Evolutionary conservation across 2,888 invertebrate genomes (phyloP), one percentile per base, ranked within the genome.

Genomic region (Ormyrus labotus): DNA sequence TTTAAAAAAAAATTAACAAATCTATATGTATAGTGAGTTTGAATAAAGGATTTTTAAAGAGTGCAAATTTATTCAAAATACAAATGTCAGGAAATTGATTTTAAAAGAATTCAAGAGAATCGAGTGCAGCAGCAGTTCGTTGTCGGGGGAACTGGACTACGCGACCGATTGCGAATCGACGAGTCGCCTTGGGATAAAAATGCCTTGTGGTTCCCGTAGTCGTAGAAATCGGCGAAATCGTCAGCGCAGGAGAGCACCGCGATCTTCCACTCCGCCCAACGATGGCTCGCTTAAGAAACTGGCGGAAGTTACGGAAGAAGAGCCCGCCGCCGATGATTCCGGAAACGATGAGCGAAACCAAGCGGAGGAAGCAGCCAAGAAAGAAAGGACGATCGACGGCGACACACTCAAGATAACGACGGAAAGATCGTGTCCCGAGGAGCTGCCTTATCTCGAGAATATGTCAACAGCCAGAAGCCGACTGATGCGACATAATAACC

Each of bases 141-240:
- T 53, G 11, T 53, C 60, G 53, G 60, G 55, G 61, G 11, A 50
- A 48, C 50, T 77, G 81, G 85, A 84, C 68, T 85, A 87, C 86
- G 79, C 82, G n/a, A 86, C 85, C 70, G 85, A 85, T 81, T 83
- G 47, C 51, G 79, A 82, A 13, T 77, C 82, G 9, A 8, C 72
- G n/a, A 67, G 19, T 48, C 57, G 45, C 55, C 55, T 69, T 8
- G 67, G 61, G 10, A 68, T 72, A 64, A 83, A 57, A 67, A 89
- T 89, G 89, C 89, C 89, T 53, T 87, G 87, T 76, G 86, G 87
- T 13, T 84, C 88, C 65, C 88, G 89, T 11, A 83, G 82, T 19
- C 87, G 89, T 63, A 85, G 85, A 68, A 87, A 85, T 75, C 87
- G 87, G 5, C 85, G 86, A 9, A 86, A 85, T 72, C 87, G 88